Conservation (phyloP, 2,113 vertebrate species). For the Halichoerus grypus region DNA sequence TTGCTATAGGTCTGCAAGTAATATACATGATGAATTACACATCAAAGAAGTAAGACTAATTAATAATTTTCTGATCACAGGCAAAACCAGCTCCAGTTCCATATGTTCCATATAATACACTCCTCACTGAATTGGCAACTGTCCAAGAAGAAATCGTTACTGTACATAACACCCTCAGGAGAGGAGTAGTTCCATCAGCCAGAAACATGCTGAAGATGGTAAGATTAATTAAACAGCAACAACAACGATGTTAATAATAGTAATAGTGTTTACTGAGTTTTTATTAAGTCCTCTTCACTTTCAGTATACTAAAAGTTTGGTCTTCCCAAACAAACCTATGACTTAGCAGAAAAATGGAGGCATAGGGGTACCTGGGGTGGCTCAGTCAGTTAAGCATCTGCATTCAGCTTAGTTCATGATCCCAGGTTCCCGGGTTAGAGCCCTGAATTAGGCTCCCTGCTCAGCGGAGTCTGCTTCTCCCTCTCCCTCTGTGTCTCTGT, state of each 20-base stretch:
- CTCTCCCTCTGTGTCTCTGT: background rate
- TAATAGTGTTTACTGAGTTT: background rate
- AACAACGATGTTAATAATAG: background rate
- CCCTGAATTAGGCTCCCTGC: background rate
- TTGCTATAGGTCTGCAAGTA: background rate
- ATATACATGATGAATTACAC: background rate
- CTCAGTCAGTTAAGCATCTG: background rate
- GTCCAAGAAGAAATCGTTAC: conserved; percentile 80
- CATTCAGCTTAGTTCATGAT: background rate
- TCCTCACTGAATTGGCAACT: background rate
- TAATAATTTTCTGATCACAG: conserved; percentile 48
- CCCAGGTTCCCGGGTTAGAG: background rate
- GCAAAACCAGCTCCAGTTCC: background rate
- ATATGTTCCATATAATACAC: background rate
- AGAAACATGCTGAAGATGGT: conserved; percentile 87
- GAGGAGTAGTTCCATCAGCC: conserved; percentile 79
- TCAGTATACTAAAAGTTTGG: background rate
- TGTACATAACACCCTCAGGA: conserved; percentile 81
- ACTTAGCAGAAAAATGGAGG: background rate
- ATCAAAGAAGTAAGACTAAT: background rate
- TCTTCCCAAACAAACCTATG: background rate
- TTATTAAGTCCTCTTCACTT: background rate
- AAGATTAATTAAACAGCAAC: background rate
- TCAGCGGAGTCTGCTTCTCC: background rate
- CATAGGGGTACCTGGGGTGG: background rate